Evolutionary conservation across 2,113 vertebrate species (phyloP).

Genomic region (Tetrax tetrax): DNA sequence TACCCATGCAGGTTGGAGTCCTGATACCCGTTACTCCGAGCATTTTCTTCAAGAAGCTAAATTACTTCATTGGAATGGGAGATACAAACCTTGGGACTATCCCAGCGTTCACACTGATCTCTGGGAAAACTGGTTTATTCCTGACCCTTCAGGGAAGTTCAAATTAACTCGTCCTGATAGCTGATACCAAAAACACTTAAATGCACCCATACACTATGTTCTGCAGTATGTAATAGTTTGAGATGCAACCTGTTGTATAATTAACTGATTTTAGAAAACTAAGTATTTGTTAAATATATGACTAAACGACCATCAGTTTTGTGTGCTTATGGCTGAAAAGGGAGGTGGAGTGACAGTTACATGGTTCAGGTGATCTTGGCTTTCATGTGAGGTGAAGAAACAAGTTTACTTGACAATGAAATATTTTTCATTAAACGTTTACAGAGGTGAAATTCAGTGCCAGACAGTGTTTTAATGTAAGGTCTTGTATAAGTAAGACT

Average conservation of each 20-base stretch:
- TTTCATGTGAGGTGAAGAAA: not conserved
- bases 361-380: not conserved
- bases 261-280: not conserved
- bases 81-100: slow-evolving; percentile 92
- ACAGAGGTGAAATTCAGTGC: not conserved
- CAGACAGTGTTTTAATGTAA: not conserved
- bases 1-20: slow-evolving; percentile 87
- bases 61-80: slow-evolving; percentile 95
- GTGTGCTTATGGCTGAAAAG: not conserved
- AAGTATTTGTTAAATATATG: not conserved
- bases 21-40: slow-evolving; percentile 84
- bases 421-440: not conserved
- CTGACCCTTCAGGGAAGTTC: slow-evolving; percentile 89
- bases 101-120: slow-evolving; percentile 86
- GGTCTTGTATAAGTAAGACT: not conserved
- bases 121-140: slow-evolving; percentile 96
- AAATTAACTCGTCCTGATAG: slow-evolving; percentile 78
- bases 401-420: not conserved
- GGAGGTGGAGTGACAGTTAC: not conserved
- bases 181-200: slow-evolving; percentile 7
- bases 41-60: slow-evolving; percentile 86
- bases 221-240: not conserved
- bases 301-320: not conserved
- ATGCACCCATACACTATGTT: not conserved
- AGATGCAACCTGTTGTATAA: not conserved